Evolutionary conservation across 2,888 invertebrate genomes (phyloP), one percentile per base, ranked within the genome.

Genomic region (Chloroclystis v-ata): DNA sequence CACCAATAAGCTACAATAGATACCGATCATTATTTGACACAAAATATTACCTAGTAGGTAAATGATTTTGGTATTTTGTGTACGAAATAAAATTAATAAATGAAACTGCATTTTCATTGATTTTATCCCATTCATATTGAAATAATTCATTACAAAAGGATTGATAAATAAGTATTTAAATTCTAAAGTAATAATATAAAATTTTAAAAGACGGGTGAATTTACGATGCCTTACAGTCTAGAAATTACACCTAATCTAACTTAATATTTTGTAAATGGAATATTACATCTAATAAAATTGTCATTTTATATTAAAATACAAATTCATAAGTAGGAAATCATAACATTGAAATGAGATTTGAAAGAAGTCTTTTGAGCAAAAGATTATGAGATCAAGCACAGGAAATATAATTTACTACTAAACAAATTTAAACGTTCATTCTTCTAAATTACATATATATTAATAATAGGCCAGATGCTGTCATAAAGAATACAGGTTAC

Each of bases 151-250:
- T 81, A 78, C 77, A 78, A 81, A 79, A 80, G 75, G 75, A 72
- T 71, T 83, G 83, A 87, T 88, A 88, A 88, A 88, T 88, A 88
- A 86, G 83, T 88, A 87, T 87, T 86, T 84, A 82, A 59, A 58
- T 47, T 85, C 87, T 86, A 87, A 44, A 78, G 78, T 87, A 82
- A 82, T 87, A 79, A 85, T 88, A 88, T 86, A 88, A 88, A 88
- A 86, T 75, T 85, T 88, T 75, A 84, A 85, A 77, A 87, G 85
- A 87, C 86, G 85, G 87, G 87, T 84, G 86, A 85, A 82, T 85
- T 84, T 81, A 86, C 77, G 82, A 78, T 80, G 81, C 56, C 83
- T 85, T 86, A 86, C 45, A 61, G 20, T 60, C 78, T 82, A 82
- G 67, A 69, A 73, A 77, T 78, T 82, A 82, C 63, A 75, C 63